These are phyloP conservation scores for Solenopsis fugax DNA, from an alignment of 1,140 invertebrate genomes.

Conservation along the genomic window DNA sequence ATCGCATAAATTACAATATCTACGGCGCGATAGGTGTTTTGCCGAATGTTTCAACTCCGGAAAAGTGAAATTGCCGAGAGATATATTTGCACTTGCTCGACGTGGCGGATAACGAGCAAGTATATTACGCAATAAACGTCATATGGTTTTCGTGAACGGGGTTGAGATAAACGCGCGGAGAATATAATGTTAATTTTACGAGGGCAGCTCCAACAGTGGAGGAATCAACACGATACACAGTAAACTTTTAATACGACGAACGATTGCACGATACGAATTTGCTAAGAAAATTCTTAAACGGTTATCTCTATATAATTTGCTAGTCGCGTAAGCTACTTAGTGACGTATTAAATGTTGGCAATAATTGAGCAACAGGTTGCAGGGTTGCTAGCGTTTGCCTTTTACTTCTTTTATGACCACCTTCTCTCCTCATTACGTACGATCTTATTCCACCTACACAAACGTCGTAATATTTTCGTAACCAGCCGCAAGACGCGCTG, in stretches of 20 bases:
- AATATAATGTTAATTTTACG: slow-evolving; percentile 42
- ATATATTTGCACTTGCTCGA: slow-evolving; percentile 33
- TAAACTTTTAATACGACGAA: slow-evolving; percentile 9
- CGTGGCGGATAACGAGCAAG: not conserved
- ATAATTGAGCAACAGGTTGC: slow-evolving; percentile 42
- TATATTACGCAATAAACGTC: slow-evolving; percentile 33
- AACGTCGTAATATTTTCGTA: slow-evolving; percentile 61
- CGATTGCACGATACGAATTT: slow-evolving; percentile 52
- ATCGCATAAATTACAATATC: slow-evolving; percentile 53
- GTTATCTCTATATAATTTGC: slow-evolving; percentile 49
- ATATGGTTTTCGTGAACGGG: slow-evolving; percentile 4
- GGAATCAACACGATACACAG: not conserved
- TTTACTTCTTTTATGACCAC: not conserved
- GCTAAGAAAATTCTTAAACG: slow-evolving; percentile 40
- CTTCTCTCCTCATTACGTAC: slow-evolving; percentile 39
- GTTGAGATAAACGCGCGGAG: slow-evolving; percentile 24
- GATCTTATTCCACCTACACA: slow-evolving; percentile 55
- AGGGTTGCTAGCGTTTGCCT: not conserved
- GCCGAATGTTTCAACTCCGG: slow-evolving; percentile 20
- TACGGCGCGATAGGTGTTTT: not conserved
- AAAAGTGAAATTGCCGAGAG: slow-evolving; percentile 45
- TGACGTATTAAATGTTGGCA: slow-evolving; percentile 33
- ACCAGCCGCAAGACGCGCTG: slow-evolving; percentile 15
- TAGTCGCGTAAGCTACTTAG: not conserved
- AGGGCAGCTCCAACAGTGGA: not conserved